Conservation (phyloP, 2,113 vertebrate genomes). For the Menura novaehollandiae region DNA sequence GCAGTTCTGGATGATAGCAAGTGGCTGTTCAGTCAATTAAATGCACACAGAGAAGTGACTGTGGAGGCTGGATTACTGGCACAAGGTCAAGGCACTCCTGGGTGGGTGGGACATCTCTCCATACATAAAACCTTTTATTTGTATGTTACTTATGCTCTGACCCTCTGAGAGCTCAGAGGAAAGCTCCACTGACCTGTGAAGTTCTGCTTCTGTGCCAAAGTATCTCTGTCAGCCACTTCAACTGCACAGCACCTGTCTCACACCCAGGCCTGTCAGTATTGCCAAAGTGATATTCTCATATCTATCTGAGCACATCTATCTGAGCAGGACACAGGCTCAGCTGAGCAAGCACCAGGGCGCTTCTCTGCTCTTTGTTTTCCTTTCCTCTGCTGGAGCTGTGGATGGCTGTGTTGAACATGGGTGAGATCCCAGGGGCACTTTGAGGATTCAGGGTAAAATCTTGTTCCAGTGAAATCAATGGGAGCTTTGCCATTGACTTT, state of each 20-base stretch:
- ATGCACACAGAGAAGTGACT: not conserved
- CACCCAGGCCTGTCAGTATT: not conserved
- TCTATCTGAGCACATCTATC: not conserved
- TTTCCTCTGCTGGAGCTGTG: not conserved
- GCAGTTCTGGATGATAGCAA: conserved; percentile 21
- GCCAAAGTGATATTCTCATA: not conserved
- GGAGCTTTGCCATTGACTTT: not conserved
- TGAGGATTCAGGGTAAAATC: not conserved
- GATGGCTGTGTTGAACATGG: not conserved
- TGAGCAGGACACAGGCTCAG: not conserved
- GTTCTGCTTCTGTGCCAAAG: not conserved
- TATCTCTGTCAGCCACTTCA: not conserved
- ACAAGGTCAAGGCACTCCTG: not conserved
- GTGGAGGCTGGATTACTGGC: not conserved
- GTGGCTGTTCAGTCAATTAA: not conserved
- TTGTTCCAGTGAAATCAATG: not conserved
- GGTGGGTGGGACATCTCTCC: not conserved
- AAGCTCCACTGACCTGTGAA: not conserved
- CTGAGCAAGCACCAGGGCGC: not conserved
- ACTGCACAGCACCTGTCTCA: not conserved
- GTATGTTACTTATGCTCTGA: not conserved
- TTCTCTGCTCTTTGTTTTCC: not conserved
- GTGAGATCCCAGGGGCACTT: not conserved
- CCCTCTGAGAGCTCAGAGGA: not conserved
- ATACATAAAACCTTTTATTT: not conserved